Evolutionary conservation across 2,888 invertebrate genomes (phyloP), one percentile per base, ranked within the genome.

Genomic region (Camptogramma bilineatum): DNA sequence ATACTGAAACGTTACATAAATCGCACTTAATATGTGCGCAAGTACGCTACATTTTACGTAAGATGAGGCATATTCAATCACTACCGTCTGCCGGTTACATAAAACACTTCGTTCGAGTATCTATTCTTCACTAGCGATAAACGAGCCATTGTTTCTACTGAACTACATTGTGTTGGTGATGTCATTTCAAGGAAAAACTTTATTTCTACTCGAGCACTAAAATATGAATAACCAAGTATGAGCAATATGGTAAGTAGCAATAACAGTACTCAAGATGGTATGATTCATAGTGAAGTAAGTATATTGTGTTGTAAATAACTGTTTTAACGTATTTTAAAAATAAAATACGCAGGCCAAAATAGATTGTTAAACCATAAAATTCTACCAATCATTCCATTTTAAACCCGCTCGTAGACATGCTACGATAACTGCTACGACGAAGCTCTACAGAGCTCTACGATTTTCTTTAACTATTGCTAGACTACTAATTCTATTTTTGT

Each of bases 21-120:
- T 61, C 71, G 68, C 71, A 80, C 81, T 82, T 83, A 80, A 81
- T 84, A 84, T 86, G 88, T 83, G 81, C 74, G 81, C 79, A 78
- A 80, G 87, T 87, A 84, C 82, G 84, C 79, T 86, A 84, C 76
- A 83, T 86, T 65, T 91, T 91, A 90, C 88, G 89, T 90, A 91
- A 91, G 88, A 82, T 80, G 84, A 79, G 79, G 81, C 82, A 86
- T 87, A 90, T 90, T 90, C 87, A 90, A 90, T 90, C 87, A 86
- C 83, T 82, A 81, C 80, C 83, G 88, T 86, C 85, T 87, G 82
- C 79, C 68, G 74, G 79, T 90, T 91, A 87, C 83, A 82, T 90
- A 87, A 90, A 78, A 52, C 34, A 34, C 28, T 53, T 52, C 70
- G 44, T 46, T 50, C 52, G 78, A 72, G 78, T 79, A 75, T 73